Percentiles rank a stretch among this genome's conserved stretches.
These are phyloP conservation scores for Phanerotoma sp. DNA, from an alignment of 2,888 invertebrate genomes.

Conservation along the genomic window DNA sequence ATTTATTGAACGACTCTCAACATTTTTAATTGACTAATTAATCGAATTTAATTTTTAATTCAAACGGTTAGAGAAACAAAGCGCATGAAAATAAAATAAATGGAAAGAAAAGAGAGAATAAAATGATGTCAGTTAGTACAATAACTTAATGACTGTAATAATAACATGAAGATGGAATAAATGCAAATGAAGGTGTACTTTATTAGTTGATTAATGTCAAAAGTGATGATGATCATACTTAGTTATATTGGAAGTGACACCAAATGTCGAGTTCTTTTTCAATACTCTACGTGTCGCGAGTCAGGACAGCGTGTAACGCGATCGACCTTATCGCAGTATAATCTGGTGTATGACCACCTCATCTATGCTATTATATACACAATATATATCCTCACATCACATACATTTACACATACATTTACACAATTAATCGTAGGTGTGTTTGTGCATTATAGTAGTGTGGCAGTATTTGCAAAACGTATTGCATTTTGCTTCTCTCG, in stretches of 20 bases:
- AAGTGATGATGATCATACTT: neutral
- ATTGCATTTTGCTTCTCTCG: slow-evolving; percentile 20
- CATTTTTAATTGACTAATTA: no score
- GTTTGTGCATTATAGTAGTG: neutral
- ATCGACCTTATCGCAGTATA: slow-evolving; percentile 31
- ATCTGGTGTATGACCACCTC: slow-evolving; percentile 3
- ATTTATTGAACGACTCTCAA: no score
- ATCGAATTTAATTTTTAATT: no score
- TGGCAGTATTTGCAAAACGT: slow-evolving; percentile 1
- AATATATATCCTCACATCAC: neutral
- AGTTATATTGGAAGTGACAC: slow-evolving; percentile 9
- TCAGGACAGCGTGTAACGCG: slow-evolving; percentile 29
- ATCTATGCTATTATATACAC: neutral
- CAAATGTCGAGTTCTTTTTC: slow-evolving; percentile 7
- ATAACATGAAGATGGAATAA: neutral
- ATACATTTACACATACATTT: neutral
- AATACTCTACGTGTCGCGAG: slow-evolving; percentile 13
- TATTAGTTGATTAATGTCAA: no score
- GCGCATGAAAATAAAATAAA: no score
- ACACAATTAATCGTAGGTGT: neutral
- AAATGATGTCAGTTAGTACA: no score
- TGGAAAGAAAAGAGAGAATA: no score
- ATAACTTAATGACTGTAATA: no score
- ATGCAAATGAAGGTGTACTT: neutral
- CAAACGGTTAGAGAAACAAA: no score